Base-by-base conservation (phyloP, 2,113 vertebrate species). In the Eulemur rufifrons region DNA sequence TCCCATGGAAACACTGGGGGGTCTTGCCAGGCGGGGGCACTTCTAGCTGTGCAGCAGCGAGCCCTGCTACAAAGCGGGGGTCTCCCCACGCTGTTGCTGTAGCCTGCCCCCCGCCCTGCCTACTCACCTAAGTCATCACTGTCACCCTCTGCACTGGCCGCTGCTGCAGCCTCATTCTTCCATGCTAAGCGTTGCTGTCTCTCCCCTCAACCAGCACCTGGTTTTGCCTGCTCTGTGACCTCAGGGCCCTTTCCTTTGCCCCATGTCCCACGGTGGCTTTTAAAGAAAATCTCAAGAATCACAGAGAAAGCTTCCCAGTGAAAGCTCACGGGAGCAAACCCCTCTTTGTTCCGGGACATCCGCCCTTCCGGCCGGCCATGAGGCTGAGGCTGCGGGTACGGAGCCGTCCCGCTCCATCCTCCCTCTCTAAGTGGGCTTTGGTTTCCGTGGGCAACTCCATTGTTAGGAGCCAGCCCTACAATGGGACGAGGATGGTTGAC, bases 401-500 rank as follows among this genome's bases (percentile, higher is more conserved):
- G 3, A 20, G 47, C 20, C 0, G 27, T 34, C 92, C 27, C 0
- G 39, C 34, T 37, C 27, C 4, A 7, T 25, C 84, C 84, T 64
- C 68, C 34, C 86, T 73, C 54, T 56, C 32, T 5, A 56, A 32
- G 77, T 5, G 61, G 1, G 1, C 39, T 25, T 83, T 20, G 69
- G 69, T 25, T 88, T 97, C 54, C 2, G 14, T 87, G 91, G 91
- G 17, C 8, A 17, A 76, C 17, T 54, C 92, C 45, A 42, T 92
- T 93, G n/a, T 93, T 1, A 32, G 0, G 59, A 92, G 64, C 45
- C 68, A 86, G 45, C 95, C 34, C 29, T 61, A 93, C 47, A 45
- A 84, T 13, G 82, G 80, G 94, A 92, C 74, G 61, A 77, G 92
- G 91, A 96, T 21, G 14, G 87, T 9, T 81, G 95, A 86, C 54